A percentile compares a stretch with the other conserved stretches of the same genome.
These are phyloP conservation scores for Semaprochilodus insignis DNA, from an alignment of 2,797 vertebrate genomes.

Conservation along the genomic window DNA sequence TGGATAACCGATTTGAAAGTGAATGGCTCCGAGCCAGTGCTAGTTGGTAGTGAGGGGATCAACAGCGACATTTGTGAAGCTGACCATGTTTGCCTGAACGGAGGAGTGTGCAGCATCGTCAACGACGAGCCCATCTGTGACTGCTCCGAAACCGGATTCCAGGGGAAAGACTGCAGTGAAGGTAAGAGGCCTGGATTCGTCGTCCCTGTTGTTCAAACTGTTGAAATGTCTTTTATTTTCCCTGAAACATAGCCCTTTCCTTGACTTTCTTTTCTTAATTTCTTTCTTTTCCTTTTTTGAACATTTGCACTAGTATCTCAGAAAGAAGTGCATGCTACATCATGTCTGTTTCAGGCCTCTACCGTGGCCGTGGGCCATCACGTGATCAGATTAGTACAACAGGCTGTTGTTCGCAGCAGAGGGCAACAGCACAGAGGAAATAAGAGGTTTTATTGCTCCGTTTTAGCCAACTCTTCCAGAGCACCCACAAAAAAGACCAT, in stretches of 20 bases:
- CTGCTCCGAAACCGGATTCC: slow-evolving; percentile 95
- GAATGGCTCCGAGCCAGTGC: slow-evolving; percentile 81
- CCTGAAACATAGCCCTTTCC: slow-evolving; percentile 47
- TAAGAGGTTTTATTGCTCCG: slow-evolving; percentile 10
- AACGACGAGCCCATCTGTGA: slow-evolving; percentile 93
- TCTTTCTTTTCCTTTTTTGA: slow-evolving; percentile 20
- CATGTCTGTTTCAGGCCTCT: slow-evolving; percentile 58
- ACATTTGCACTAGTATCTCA: slow-evolving; percentile 57
- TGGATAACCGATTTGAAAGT: slow-evolving; percentile 93
- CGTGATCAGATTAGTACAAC: slow-evolving; percentile 47
- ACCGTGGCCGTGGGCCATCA: slow-evolving; percentile 52
- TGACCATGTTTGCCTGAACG: slow-evolving; percentile 92
- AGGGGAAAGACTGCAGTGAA: slow-evolving; percentile 99
- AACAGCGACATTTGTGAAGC: slow-evolving; percentile 82
- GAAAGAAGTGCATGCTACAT: slow-evolving; percentile 59
- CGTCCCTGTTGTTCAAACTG: slow-evolving; percentile 53
- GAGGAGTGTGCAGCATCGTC: slow-evolving; percentile 94
- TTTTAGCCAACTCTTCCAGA: slow-evolving; percentile 17
- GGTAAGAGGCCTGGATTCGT: slow-evolving; percentile 84
- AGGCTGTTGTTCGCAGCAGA: slow-evolving; percentile 35
- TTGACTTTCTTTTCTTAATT: not conserved
- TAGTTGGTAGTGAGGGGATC: slow-evolving; percentile 88
- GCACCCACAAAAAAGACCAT: slow-evolving; percentile 27
- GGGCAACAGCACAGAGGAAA: not conserved
- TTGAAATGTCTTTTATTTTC: slow-evolving; percentile 47